Percentiles rank a stretch among this genome's conserved stretches.
phyloP scores from a whole-genome alignment of 2,888 invertebrate species.

The Leptinotarsa haldemani region DNA sequence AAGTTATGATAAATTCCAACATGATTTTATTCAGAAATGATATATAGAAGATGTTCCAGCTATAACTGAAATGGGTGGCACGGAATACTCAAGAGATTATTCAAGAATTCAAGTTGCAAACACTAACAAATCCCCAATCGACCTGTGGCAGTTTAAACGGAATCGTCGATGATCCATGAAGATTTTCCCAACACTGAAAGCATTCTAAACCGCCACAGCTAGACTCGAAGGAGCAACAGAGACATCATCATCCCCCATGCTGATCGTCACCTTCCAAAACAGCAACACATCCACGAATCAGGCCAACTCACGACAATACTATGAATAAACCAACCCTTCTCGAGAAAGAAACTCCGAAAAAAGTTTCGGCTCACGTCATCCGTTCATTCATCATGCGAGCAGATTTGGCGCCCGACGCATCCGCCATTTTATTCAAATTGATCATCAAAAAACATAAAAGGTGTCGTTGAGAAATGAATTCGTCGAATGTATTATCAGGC shows the following conservation, averaged over 20 bases:
- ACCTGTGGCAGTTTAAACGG: too few relatives aligned
- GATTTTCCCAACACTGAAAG: too few relatives aligned
- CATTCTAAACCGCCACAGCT: background rate
- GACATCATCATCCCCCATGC: background rate
- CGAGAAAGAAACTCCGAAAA: background rate
- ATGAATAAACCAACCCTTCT: slow-evolving; percentile 2
- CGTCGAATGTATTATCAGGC: slow-evolving; percentile 55
- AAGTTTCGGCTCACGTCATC: slow-evolving; percentile 20
- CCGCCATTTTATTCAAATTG: slow-evolving; percentile 62
- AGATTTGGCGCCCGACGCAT: slow-evolving; percentile 50
- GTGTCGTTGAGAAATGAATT: slow-evolving; percentile 62
- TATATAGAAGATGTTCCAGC: too few relatives aligned
- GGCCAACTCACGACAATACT: background rate
- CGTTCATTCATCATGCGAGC: slow-evolving; percentile 57
- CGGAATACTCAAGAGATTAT: too few relatives aligned
- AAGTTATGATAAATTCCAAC: too few relatives aligned
- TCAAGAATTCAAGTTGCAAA: too few relatives aligned
- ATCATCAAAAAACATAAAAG: slow-evolving; percentile 63
- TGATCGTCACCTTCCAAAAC: background rate
- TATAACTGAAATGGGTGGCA: too few relatives aligned
- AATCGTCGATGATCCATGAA: too few relatives aligned
- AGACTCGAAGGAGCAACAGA: background rate
- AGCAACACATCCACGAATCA: background rate
- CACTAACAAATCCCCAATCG: too few relatives aligned
- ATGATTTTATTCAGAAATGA: too few relatives aligned